These are phyloP conservation scores for Nestor notabilis DNA, from an alignment of 2,113 vertebrate genomes.

Conservation along the genomic window DNA sequence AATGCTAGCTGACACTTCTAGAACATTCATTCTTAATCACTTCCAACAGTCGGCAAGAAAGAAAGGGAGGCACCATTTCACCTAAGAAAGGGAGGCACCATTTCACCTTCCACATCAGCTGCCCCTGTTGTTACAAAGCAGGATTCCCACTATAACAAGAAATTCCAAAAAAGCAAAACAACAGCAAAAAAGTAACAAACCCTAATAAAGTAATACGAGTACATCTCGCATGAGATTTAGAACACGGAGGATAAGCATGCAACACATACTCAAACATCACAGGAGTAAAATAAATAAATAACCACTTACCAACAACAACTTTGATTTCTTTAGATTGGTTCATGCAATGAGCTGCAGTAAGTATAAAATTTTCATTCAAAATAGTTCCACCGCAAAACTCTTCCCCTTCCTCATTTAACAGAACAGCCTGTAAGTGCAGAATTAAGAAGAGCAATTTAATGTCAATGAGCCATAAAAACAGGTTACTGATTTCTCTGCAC, in stretches of 20 bases:
- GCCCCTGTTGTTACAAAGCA: neutral
- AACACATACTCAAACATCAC: neutral
- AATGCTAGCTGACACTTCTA: neutral
- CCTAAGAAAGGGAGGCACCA: neutral
- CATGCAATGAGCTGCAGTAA: conserved; percentile 93
- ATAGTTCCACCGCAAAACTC: conserved; percentile 94
- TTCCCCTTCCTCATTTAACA: conserved; percentile 75
- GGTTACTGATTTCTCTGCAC: neutral
- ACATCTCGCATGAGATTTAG: neutral
- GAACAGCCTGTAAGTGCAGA: conserved; percentile 79
- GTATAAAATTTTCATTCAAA: conserved; percentile 79
- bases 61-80: neutral
- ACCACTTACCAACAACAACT: conserved; percentile 84
- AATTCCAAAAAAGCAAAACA: neutral
- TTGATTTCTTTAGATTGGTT: conserved; percentile 78
- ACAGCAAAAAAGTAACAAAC: neutral
- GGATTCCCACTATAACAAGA: neutral
- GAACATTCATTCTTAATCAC: neutral
- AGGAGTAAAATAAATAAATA: neutral
- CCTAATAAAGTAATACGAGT: neutral
- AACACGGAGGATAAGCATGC: neutral
- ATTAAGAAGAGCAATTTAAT: neutral
- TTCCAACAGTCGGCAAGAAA: neutral
- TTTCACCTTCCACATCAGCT: neutral
- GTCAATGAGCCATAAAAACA: neutral